phyloP scores from a whole-genome alignment of 2,113 vertebrate species.

The Coracopsis vasa region DNA sequence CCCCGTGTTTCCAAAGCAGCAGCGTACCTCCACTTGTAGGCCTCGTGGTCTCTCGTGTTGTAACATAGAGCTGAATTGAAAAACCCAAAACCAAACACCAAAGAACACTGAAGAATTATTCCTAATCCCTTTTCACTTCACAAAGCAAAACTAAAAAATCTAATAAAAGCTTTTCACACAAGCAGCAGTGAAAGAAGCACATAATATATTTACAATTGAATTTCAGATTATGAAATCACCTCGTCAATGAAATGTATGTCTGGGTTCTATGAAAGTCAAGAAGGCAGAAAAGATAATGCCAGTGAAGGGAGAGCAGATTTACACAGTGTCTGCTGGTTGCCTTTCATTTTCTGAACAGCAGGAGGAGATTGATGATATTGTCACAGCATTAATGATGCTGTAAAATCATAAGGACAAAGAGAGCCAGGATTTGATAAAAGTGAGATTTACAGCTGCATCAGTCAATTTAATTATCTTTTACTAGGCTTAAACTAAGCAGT shows the following conservation, averaged over 20 bases:
- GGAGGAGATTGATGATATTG: conserved; percentile 57
- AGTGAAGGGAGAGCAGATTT: background rate
- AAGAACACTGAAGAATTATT: background rate
- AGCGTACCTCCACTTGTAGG: background rate
- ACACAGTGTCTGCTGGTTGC: background rate
- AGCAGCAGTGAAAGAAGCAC: background rate
- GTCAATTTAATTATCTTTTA: conserved; percentile 82
- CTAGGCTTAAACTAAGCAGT: conserved; percentile 72
- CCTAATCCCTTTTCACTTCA: background rate
- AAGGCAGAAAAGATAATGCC: background rate
- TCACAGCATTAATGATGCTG: conserved; percentile 75
- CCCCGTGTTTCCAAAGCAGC: background rate
- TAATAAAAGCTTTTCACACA: background rate
- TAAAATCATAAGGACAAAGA: conserved; percentile 75
- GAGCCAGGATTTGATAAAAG: conserved; percentile 74
- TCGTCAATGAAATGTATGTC: background rate
- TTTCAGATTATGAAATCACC: background rate
- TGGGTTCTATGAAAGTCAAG: background rate
- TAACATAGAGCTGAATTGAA: background rate
- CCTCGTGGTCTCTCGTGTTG: background rate
- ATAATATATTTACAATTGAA: background rate
- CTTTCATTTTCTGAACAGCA: conserved; percentile 16
- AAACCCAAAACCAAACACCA: background rate
- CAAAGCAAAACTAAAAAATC: background rate
- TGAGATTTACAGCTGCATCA: conserved; percentile 78